Base-by-base conservation (phyloP, 2,888 invertebrate species). In the Subacronicta megacephala region DNA sequence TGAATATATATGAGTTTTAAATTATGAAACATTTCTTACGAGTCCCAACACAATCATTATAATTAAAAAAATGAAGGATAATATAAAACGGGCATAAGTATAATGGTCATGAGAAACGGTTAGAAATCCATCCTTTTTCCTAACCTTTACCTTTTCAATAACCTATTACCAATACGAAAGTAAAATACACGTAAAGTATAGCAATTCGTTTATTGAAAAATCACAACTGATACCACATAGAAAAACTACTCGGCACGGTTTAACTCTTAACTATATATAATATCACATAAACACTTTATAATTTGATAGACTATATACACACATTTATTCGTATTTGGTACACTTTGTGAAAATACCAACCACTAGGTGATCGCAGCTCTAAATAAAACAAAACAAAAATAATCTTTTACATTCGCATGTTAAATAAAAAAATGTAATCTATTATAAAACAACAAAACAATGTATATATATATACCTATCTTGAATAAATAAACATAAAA, bases 191-290 rank as follows among this genome's bases (percentile, higher is more conserved):
- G 58, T 54, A 41, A 67, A 77, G 83, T 85, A 91, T 92, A 90
- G 90, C 90, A 91, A 88, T 90, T 89, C 82, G 77, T 94, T 93
- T 93, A 93, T 92, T 91, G 85, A 88, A 91, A 93, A 93, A 91
- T 92, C 93, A 94, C 93, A 93, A 94, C 93, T 92, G 90, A 93
- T 93, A 93, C 94, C 94, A 93, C 90, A 93, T 94, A 93, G 92
- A 94, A 94, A 94, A 93, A 90, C 94, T 94, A 93, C 89, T 93
- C 93, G 94, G 93, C 93, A 94, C 93, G 91, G 93, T 92, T 93
- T 93, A 93, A 92, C 90, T 92, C 93, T 94, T 93, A 94, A 88
- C 87, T 92, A 92, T 92, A 92, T 84, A 89, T 90, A 92, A 90
- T 93, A 93, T 93, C 93, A 93, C 93, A 93, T 93, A 92, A 92